Evolutionary conservation across 2,113 vertebrate genomes (phyloP), one percentile per base, ranked within the genome.

Genomic region (Archilochus colubris): DNA sequence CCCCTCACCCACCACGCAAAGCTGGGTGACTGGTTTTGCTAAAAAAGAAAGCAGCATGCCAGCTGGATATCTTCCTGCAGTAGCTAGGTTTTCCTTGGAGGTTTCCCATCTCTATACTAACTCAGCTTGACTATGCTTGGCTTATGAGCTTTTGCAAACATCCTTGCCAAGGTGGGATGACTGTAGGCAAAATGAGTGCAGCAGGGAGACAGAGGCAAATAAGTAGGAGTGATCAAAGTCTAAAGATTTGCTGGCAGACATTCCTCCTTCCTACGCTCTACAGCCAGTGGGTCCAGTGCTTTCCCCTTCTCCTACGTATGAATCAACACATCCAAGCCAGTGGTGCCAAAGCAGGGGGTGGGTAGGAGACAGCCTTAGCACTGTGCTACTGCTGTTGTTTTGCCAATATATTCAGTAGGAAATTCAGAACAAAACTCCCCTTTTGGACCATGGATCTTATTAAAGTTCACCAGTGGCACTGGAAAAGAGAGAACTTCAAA

Each of bases 11-110:
- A 89, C 77, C 2, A 0, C 0, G 2, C 58, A 33, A 31, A 31
- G 48, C 58, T 90, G 76, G 84, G 89, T 76, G 83, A 79, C 93
- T 82, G 86, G 9, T 90, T 87, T 75, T 81, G 40, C 93, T 94
- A 51, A 94, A 81, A 89, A 18, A 73, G 86, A 86, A 74, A 83
- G 69, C 81, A 2, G 15, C 2, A 8, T 54, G 90, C 94, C 94
- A 96, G 90, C 88, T 96, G 96, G 94, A 92, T 79, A 24, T 62
- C 54, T 79, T 95, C 90, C 95, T 95, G 90, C 17, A 0, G 86
- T 92, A 96, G 93, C 91, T 94, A 88, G 94, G 88, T 97, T 96
- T 95, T 95, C 93, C 95, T 97, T 96, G 95, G 95, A 96, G 93
- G 77, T 94, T 96, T 96, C 93, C 92, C 93, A 94, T 94, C 88